Conservation (phyloP, 2,888 invertebrate species). For the Apotomis betuletana region DNA sequence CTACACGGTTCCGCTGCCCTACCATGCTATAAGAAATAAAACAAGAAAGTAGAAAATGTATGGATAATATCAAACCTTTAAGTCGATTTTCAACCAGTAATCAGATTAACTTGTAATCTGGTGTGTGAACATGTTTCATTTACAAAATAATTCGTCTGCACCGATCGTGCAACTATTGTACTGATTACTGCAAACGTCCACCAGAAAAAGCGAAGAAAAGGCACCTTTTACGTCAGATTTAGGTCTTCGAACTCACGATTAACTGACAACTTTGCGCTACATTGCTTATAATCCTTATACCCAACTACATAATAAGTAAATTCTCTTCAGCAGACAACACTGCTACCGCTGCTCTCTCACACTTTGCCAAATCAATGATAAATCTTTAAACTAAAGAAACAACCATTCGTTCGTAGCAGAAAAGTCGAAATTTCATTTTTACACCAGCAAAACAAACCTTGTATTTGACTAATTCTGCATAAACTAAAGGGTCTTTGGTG, state of each 20-base stretch:
- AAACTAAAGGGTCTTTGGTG: slow-evolving; percentile 16
- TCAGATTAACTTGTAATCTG: no score
- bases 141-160: no score
- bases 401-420: not conserved
- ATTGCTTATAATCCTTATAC: not conserved
- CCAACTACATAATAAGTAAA: not conserved
- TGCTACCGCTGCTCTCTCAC: not conserved
- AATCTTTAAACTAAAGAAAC: not conserved
- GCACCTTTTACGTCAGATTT: slow-evolving; percentile 17
- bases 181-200: not conserved
- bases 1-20: no score
- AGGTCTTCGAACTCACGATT: slow-evolving; percentile 27
- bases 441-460: not conserved
- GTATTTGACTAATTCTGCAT: not conserved
- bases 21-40: no score
- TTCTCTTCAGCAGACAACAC: not conserved
- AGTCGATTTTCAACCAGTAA: no score
- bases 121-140: no score
- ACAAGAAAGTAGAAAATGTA: no score
- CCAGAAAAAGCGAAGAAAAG: not conserved
- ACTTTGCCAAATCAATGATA: not conserved
- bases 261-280: not conserved
- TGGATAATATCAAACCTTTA: no score
- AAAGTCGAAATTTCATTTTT: not conserved
- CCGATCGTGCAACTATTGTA: not conserved